Base-by-base conservation (phyloP, 1,140 invertebrate species). In the Dinoponera quadriceps region DNA sequence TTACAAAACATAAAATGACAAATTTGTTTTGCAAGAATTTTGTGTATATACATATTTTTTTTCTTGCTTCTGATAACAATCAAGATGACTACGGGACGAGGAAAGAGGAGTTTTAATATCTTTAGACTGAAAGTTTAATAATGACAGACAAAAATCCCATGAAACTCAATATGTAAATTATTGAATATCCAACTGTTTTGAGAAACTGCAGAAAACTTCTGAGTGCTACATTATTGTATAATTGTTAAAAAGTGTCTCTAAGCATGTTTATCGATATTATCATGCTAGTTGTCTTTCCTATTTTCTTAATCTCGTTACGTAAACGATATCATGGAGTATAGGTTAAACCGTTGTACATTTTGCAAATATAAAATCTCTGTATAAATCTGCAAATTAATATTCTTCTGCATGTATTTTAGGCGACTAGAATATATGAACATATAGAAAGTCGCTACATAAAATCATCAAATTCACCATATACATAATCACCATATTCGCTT, bases 381-480 rank as follows among this genome's bases (percentile, higher is more conserved):
- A 69, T 69, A 88, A 86, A 86, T 88, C 48, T 86, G 84, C 83
- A 85, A 89, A 85, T 85, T 83, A 82, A 84, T 87, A 80, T 88
- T 80, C 77, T 86, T 78, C 73, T 83, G 82, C 74, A 81, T 90
- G 81, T 90, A 85, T 89, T 85, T 44, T 84, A 90, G 89, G 90
- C 92, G 92, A 94, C 92, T 94, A 93, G 92, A 93, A 88, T 90
- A 84, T 91, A 85, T 89, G 84, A 88, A 90, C 65, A 51, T 48
- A 62, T 89, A 86, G 87, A 92, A 92, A 90, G 90, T 91, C 94
- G 95, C 95, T 96, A 96, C 96, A 96, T 96, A 88, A 96, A 96
- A 89, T 96, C 96, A 90, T 96, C 95, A 82, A 94, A 96, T 74
- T 96, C 96, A 80, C 92, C 94, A 83, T 95, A 94, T 38, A 92